Evolutionary conservation across 2,888 invertebrate genomes (phyloP).

Genomic region (Malacosoma neustria): DNA sequence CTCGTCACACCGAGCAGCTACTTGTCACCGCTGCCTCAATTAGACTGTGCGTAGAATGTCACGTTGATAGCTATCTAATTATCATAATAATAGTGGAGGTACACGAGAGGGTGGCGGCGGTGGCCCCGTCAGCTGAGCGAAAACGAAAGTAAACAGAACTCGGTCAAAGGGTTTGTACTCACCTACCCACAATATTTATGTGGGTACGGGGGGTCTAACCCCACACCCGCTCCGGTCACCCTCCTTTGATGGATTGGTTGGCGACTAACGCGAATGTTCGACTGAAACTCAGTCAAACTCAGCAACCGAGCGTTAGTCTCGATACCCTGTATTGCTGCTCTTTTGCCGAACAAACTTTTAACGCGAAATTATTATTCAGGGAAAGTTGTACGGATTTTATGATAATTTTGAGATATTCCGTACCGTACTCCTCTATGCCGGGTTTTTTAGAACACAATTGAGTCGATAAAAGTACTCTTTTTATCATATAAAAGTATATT

Average conservation of each 20-base stretch:
- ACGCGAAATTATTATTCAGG: conserved; percentile 62
- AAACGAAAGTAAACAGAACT: conserved; percentile 77
- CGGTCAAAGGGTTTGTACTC: conserved; percentile 76
- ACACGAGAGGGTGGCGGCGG: conserved; percentile 56
- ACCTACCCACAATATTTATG: conserved; percentile 75
- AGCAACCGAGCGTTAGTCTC: conserved; percentile 54
- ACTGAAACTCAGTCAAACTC: conserved; percentile 61
- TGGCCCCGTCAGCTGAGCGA: conserved; percentile 73
- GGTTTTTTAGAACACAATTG: no score
- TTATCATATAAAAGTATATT: conserved; percentile 33
- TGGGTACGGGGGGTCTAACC: conserved; percentile 61
- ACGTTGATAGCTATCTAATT: conserved; percentile 64
- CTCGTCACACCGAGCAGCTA: not conserved
- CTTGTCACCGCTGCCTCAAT: no score
- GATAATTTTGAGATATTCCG: conserved; percentile 53
- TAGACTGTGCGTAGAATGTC: conserved; percentile 26
- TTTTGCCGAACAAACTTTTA: conserved; percentile 45
- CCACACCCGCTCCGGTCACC: conserved; percentile 64
- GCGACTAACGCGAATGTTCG: conserved; percentile 69
- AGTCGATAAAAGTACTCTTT: no score
- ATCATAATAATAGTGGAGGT: conserved; percentile 68
- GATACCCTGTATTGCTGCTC: conserved; percentile 51
- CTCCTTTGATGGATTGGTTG: conserved; percentile 74
- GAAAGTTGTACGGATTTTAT: conserved; percentile 63
- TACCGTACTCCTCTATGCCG: no score